phyloP scores from a whole-genome alignment of 2,797 vertebrate species.

The Betta splendens region DNA sequence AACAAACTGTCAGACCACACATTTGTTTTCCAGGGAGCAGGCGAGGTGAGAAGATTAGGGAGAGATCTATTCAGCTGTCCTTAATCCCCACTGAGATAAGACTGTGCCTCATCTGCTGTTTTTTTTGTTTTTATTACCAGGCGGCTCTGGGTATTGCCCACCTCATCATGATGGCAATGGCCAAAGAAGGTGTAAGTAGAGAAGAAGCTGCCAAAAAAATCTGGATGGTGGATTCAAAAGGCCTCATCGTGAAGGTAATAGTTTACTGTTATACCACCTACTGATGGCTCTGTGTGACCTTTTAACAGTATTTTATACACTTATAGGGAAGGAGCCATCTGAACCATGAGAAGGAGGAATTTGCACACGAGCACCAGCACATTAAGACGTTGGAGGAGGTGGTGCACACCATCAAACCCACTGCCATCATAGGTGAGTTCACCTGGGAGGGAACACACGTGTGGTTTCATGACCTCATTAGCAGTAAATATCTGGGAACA shows the following conservation, averaged over 20 bases:
- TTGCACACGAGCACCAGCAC: conserved; percentile 91
- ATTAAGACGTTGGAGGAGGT: conserved; percentile 92
- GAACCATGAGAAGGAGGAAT: conserved; percentile 93
- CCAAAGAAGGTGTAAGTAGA: conserved; percentile 87
- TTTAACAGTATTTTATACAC: not conserved
- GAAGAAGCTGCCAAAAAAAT: conserved; percentile 90
- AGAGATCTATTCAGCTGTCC: not conserved
- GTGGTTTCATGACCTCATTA: not conserved
- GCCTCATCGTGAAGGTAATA: conserved; percentile 94
- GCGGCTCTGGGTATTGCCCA: conserved; percentile 95
- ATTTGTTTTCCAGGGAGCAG: conserved; percentile 98
- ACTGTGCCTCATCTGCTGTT: not conserved
- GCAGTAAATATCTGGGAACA: not conserved
- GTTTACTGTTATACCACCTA: not conserved
- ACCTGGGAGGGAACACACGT: not conserved
- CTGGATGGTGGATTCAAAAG: conserved; percentile 98
- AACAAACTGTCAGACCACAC: conserved; percentile 91
- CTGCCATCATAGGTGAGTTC: conserved; percentile 90
- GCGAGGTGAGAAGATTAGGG: conserved; percentile 83
- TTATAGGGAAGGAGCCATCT: conserved; percentile 87
- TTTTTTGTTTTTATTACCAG: conserved; percentile 63
- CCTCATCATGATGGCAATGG: conserved; percentile 95
- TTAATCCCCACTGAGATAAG: conserved; percentile 1
- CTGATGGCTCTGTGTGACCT: too few relatives aligned
- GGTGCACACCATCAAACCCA: conserved; percentile 91